Percentiles rank a stretch among this genome's conserved stretches.
These are phyloP conservation scores for Daphoenositta chrysoptera DNA, from an alignment of 2,113 vertebrate species.

Conservation along the genomic window DNA sequence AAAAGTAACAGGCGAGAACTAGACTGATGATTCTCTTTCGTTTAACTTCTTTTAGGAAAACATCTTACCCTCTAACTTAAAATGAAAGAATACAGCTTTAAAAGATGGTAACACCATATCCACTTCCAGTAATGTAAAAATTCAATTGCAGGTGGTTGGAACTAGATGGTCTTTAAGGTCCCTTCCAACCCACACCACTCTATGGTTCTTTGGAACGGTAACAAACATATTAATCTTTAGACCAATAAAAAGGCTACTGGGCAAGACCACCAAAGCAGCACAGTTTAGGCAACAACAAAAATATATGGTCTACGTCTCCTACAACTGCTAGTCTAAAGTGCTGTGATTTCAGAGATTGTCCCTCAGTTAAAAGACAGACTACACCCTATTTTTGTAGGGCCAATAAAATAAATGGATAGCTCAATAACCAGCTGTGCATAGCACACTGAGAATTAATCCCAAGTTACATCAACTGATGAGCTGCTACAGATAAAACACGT, in stretches of 20 bases:
- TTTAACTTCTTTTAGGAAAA: not conserved
- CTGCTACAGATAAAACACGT: not conserved
- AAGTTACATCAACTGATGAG: not conserved
- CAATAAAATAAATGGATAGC: not conserved
- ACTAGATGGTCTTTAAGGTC: not conserved
- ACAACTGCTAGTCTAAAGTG: not conserved
- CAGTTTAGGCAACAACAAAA: not conserved
- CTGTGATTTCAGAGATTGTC: not conserved
- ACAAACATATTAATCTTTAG: not conserved
- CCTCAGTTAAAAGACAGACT: not conserved
- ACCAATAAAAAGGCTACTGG: not conserved
- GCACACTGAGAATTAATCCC: not conserved
- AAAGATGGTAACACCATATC: not conserved
- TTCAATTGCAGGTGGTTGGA: not conserved
- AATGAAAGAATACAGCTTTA: not conserved
- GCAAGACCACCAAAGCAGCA: not conserved
- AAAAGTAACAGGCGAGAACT: not conserved
- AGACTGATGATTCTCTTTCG: not conserved
- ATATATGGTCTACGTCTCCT: not conserved
- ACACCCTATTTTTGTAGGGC: not conserved
- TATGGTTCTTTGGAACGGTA: not conserved
- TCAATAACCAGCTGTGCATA: not conserved
- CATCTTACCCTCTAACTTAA: not conserved
- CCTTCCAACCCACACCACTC: not conserved
- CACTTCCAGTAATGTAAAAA: not conserved